Percentiles rank a stretch among this genome's conserved stretches.
Conservation (phyloP, 2,888 invertebrate species). For the Tillus elongatus region DNA sequence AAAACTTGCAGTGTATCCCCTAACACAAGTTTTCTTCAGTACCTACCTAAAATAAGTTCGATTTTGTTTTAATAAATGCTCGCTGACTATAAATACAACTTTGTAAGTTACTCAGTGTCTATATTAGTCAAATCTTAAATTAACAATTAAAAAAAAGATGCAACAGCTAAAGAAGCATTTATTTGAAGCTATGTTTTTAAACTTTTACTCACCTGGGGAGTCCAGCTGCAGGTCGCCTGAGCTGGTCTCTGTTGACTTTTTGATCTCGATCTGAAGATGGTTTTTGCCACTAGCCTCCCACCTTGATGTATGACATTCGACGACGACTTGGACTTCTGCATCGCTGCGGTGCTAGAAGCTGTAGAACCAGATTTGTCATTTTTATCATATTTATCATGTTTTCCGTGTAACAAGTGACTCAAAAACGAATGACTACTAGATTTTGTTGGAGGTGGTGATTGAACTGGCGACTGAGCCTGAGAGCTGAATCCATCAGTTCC, state of each 20-base stretch:
- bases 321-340: conserved; percentile 87
- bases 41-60: too few relatives aligned
- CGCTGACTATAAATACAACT: too few relatives aligned
- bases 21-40: too few relatives aligned
- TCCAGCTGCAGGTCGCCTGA: conserved; percentile 60
- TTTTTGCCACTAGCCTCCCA: conserved; percentile 66
- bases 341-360: conserved; percentile 52
- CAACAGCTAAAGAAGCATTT: too few relatives aligned
- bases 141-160: too few relatives aligned
- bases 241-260: conserved; percentile 66
- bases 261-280: conserved; percentile 76
- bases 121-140: too few relatives aligned
- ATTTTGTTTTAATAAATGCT: too few relatives aligned
- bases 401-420: conserved; percentile 53
- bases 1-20: too few relatives aligned
- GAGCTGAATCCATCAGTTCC: conserved; percentile 39
- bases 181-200: too few relatives aligned
- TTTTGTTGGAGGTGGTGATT: conserved; percentile 43
- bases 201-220: conserved; percentile 65
- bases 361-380: conserved; percentile 27
- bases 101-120: too few relatives aligned
- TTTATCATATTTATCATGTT: conserved; percentile 34
- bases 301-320: conserved; percentile 74
- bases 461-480: conserved; percentile 34
- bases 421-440: conserved; percentile 53